Percentiles rank a stretch among this genome's conserved stretches.
These are phyloP conservation scores for Coptodon rendalli DNA, from an alignment of 2,113 vertebrate species.

Conservation along the genomic window DNA sequence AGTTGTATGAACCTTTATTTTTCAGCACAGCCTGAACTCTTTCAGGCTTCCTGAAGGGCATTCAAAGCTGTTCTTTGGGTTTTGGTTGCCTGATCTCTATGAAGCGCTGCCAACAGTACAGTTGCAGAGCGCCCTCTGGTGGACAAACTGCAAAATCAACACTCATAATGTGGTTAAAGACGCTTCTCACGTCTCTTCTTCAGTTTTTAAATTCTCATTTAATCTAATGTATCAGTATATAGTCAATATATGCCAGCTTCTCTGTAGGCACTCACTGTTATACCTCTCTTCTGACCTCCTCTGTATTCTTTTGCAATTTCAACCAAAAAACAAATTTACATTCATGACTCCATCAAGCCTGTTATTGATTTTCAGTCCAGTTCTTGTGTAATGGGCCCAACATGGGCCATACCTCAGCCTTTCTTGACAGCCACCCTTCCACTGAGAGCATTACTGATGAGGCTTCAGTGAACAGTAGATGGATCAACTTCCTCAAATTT, in stretches of 20 bases:
- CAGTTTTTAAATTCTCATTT: background rate
- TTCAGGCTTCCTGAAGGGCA: background rate
- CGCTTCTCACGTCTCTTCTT: background rate
- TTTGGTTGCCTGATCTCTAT: too few relatives aligned
- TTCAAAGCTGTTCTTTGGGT: background rate
- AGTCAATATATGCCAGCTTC: accelerated
- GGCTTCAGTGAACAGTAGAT: background rate
- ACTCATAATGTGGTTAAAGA: background rate
- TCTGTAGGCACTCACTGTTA: background rate
- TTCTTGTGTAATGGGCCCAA: background rate
- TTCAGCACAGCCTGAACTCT: background rate
- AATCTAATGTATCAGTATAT: background rate
- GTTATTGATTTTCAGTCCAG: background rate
- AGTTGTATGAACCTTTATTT: background rate
- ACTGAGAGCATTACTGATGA: background rate
- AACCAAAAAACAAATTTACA: background rate
- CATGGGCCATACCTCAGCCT: background rate
- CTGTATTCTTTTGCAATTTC: background rate
- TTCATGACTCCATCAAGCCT: background rate
- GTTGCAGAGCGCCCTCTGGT: background rate
- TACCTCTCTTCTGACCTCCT: background rate
- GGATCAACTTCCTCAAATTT: background rate
- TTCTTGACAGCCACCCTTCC: accelerated
- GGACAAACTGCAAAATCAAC: background rate
- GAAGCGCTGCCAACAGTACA: background rate